A percentile compares a stretch with the other conserved stretches of the same genome.
phyloP scores from a whole-genome alignment of 2,113 vertebrate genomes.

The Sardina pilchardus region DNA sequence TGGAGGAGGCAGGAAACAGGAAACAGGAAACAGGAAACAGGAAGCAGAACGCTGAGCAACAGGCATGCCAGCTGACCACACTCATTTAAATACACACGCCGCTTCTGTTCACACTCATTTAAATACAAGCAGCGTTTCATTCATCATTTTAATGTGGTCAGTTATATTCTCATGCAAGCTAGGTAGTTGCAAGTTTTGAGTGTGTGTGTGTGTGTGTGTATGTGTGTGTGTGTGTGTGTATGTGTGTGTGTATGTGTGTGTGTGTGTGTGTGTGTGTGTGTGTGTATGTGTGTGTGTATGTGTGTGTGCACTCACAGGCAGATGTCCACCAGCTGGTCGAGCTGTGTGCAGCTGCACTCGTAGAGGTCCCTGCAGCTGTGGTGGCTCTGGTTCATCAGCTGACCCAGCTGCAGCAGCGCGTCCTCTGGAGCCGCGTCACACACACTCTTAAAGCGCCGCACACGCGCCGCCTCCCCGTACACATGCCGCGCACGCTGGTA shows the following conservation, averaged over 20 bases:
- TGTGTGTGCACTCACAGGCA: constrained; percentile 83
- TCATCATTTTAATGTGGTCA: too few species aligned
- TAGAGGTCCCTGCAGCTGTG: constrained; percentile 91
- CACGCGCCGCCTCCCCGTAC: constrained; percentile 87
- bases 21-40: constrained; percentile 36
- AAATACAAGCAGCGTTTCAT: too few species aligned
- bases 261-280: constrained; percentile 10
- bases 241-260: neutral
- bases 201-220: too few species aligned
- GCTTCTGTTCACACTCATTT: neutral
- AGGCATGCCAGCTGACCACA: neutral
- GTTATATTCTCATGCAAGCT: too few species aligned
- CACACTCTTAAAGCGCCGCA: constrained; percentile 83
- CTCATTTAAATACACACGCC: neutral
- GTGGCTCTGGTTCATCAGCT: constrained; percentile 93
- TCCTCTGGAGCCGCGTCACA: constrained; percentile 78
- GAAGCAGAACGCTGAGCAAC: neutral
- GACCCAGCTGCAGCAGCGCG: constrained; percentile 78
- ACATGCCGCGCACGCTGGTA: constrained; percentile 92
- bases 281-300: neutral
- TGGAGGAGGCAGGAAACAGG: constrained; percentile 63
- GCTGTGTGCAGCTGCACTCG: constrained; percentile 92
- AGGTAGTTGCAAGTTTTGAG: too few species aligned
- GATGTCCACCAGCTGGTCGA: constrained; percentile 90
- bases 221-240: neutral